Evolutionary conservation across 1,140 invertebrate genomes (phyloP), one percentile per base, ranked within the genome.

Genomic region (Phortica variegata): DNA sequence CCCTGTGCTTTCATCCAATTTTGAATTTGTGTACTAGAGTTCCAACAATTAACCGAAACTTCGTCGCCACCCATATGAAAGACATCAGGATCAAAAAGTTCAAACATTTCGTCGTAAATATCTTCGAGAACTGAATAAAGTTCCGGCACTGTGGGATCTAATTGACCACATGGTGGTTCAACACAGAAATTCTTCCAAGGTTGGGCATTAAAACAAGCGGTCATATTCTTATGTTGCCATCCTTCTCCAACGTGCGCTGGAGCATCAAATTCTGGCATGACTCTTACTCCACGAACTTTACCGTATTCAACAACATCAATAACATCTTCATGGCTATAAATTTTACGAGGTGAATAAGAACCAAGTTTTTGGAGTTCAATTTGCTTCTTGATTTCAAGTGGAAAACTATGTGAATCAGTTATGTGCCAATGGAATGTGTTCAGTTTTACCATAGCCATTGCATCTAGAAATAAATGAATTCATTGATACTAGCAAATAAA

Each of bases 51-150:
- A 12, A 86, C 73, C 34, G 82, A 85, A 0, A 90, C 89, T 66
- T 94, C 90, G 63, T 93, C 90, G 0, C 90, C 91, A 17, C 91
- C 91, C 89, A 93, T 91, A 61, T 94, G 91, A 72, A 93, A 93
- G 0, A 93, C 77, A 59, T 90, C 88, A 0, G 87, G 83, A 59
- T 90, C 37, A 34, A 65, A 72, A 15, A 81, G 78, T 53, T 80
- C 73, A 7, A 83, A 73, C 83, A 88, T 86, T 39, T 88, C 87
- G 0, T 59, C 61, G 57, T 87, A 88, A 40, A 89, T 84, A 50
- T 86, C 83, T 62, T 84, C 81, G 3, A 93, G 73, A 15, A 87
- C 78, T 32, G 88, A 79, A 56, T 92, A 94, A 38, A 92, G 78
- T 31, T 81, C 80, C 2, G 87, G 82, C 52, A 83, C 86, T 0